Base-by-base conservation (phyloP, 2,888 invertebrate species). In the Syrista parreyssii region DNA sequence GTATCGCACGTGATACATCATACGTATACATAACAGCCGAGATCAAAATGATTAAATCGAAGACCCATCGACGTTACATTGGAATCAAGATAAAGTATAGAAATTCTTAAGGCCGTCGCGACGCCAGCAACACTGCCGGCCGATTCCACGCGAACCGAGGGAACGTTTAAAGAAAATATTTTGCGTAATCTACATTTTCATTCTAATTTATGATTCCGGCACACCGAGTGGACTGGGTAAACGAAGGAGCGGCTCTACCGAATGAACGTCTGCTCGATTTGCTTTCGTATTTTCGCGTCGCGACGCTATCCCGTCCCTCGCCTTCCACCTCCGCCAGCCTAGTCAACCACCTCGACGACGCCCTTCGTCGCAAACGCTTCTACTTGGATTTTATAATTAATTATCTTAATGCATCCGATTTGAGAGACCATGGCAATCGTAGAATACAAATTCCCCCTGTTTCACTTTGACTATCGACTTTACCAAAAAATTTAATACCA, bases 361-460 rank as follows among this genome's bases (percentile, higher is more conserved):
- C 78, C 78, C 74, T 81, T 80, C 80, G 78, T 40, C 81, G 73
- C 15, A 40, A 40, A 15, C 40, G 40, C 23, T 40, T 55, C 40
- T 55, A 55, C 40, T 55, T 55, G 77, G 84, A 86, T 88, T 88
- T 85, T 83, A 87, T 85, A 88, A 88, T 88, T 89, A 89, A 89
- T 89, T 89, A 88, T 88, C 85, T 85, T 88, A 87, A 87, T 87
- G 87, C 83, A 87, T 86, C 86, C 84, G 84, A 84, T 84, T 85
- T 83, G 84, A 81, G 82, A 85, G 40, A 55, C 40, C 23, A 55
- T 23, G 23, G 40, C 2, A 55, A 55, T 55, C 40, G 23, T 23
- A 55, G 40, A 55, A 55, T 55, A 23, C 23, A 55, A 55, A 55
- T 15, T 55, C 40, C 4, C 9, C 6, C 40, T 55, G 23, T 23